A percentile compares a stretch with the other conserved stretches of the same genome.
phyloP scores from a whole-genome alignment of 2,888 invertebrate genomes.

The Pseudolycoriella hygida region DNA sequence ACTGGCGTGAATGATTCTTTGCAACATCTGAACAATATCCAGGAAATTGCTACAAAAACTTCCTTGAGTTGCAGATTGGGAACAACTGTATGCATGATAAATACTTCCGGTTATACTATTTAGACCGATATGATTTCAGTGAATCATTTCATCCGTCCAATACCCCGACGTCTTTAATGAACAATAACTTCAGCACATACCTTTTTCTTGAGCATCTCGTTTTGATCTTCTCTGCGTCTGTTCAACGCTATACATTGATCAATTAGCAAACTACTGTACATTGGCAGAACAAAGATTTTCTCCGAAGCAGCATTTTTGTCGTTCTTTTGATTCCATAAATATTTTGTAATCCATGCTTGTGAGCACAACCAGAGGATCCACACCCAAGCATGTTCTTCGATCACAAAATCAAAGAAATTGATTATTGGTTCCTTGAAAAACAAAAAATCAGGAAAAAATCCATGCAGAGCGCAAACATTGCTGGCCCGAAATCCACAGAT shows the following conservation, averaged over 20 bases:
- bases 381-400: slow-evolving; percentile 50
- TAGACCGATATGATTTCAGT: too few relatives aligned
- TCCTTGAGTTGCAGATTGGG: too few relatives aligned
- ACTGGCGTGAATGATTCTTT: too few relatives aligned
- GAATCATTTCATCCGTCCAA: too few relatives aligned
- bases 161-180: too few relatives aligned
- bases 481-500: slow-evolving; percentile 45
- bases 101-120: too few relatives aligned
- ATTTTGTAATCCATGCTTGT: slow-evolving; percentile 71
- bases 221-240: slow-evolving; percentile 49
- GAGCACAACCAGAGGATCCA: slow-evolving; percentile 69
- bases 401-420: slow-evolving; percentile 35
- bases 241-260: slow-evolving; percentile 76
- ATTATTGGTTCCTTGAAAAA: slow-evolving; percentile 67
- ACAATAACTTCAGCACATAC: slow-evolving; percentile 21
- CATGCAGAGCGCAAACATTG: slow-evolving; percentile 48
- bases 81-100: too few relatives aligned
- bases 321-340: slow-evolving; percentile 70
- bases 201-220: slow-evolving; percentile 29
- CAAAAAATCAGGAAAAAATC: slow-evolving; percentile 59
- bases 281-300: slow-evolving; percentile 64
- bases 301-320: slow-evolving; percentile 73
- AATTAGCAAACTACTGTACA: slow-evolving; percentile 65
- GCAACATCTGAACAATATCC: too few relatives aligned
- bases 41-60: too few relatives aligned